Conservation (phyloP, 2,888 invertebrate species). For the Timandra comae region DNA sequence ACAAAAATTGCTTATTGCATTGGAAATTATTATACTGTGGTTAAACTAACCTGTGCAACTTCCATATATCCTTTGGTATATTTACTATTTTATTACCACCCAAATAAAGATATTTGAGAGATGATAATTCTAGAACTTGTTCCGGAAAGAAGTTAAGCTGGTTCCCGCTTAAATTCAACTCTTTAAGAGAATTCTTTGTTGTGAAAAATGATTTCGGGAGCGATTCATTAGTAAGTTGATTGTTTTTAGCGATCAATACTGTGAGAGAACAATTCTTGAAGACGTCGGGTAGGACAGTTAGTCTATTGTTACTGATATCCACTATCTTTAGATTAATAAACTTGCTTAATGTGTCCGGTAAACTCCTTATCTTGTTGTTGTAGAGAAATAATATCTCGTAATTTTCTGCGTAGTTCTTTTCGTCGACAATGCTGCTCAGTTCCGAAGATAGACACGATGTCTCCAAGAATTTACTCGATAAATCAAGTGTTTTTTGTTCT, state of each 20-base stretch:
- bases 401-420: slow-evolving; percentile 74
- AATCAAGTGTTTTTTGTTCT: slow-evolving; percentile 83
- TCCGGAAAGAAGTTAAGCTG: slow-evolving; percentile 88
- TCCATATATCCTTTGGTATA: slow-evolving; percentile 87
- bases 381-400: slow-evolving; percentile 88
- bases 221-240: slow-evolving; percentile 87
- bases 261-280: slow-evolving; percentile 85
- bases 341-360: slow-evolving; percentile 80
- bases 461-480: slow-evolving; percentile 73
- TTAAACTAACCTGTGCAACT: slow-evolving; percentile 62
- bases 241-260: slow-evolving; percentile 92
- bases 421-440: slow-evolving; percentile 77
- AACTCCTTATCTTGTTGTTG: slow-evolving; percentile 85
- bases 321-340: slow-evolving; percentile 86
- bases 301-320: slow-evolving; percentile 91
- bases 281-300: slow-evolving; percentile 86
- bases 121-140: slow-evolving; percentile 86
- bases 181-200: slow-evolving; percentile 80
- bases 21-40: too few relatives aligned
- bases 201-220: slow-evolving; percentile 89
- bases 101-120: slow-evolving; percentile 90
- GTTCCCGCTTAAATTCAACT: slow-evolving; percentile 97
- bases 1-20: too few relatives aligned
- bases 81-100: slow-evolving; percentile 90
- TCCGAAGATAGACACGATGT: slow-evolving; percentile 75